These are phyloP conservation scores for Laspeyria flexula DNA, from an alignment of 2,888 invertebrate genomes.

Conservation along the genomic window DNA sequence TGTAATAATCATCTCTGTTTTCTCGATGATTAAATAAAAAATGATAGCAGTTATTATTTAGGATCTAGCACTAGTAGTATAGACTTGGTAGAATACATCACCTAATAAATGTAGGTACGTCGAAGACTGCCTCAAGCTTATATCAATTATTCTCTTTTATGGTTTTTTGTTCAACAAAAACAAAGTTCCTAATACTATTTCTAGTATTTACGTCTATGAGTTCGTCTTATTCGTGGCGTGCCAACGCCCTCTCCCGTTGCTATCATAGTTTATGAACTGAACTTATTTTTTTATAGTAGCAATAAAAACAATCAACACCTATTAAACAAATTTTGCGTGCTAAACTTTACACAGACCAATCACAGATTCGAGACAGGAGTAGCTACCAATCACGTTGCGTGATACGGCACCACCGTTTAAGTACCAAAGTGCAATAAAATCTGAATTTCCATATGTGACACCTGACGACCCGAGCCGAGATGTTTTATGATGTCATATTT, in stretches of 20 bases:
- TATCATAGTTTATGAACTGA: neutral
- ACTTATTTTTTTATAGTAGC: neutral
- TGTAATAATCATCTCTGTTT: no score
- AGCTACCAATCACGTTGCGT: constrained; percentile 21
- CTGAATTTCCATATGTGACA: constrained; percentile 27
- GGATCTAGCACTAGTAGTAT: no score
- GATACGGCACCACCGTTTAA: constrained; percentile 15
- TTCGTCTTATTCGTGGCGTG: no score
- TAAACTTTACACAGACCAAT: constrained; percentile 23
- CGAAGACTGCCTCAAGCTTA: no score
- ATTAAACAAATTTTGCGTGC: constrained; percentile 26
- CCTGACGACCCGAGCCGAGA: constrained; percentile 25
- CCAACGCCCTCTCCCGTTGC: neutral
- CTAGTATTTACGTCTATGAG: no score
- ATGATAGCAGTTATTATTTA: no score
- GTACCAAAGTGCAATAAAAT: constrained; percentile 26
- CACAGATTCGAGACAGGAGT: constrained; percentile 16
- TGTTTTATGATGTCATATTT: constrained; percentile 40
- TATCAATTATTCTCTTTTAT: no score
- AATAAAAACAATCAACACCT: constrained; percentile 13
- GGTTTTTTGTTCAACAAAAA: no score
- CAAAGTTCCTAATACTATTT: no score
- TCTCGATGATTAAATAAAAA: no score
- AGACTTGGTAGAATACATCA: no score
- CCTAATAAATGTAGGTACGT: no score